Percentiles rank a stretch among this genome's conserved stretches.
phyloP scores from a whole-genome alignment of 2,797 vertebrate genomes.

The Microctenopoma lineatum region DNA sequence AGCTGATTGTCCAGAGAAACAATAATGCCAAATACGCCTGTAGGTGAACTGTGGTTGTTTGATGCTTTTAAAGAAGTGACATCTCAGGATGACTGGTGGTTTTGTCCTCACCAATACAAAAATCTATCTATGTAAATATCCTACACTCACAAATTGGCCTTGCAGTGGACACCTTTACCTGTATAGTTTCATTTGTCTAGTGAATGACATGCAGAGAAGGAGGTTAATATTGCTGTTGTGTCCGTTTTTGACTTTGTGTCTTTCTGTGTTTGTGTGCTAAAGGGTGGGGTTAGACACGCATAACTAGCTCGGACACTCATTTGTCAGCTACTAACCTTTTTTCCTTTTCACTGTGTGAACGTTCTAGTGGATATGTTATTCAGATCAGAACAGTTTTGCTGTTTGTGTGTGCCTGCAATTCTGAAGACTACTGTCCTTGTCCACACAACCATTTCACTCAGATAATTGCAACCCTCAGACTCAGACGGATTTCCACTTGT shows the following conservation, averaged over 20 bases:
- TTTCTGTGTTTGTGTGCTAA: neutral
- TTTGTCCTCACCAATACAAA: neutral
- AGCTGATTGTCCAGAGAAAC: neutral
- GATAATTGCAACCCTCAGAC: constrained; percentile 47
- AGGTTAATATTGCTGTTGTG: no score
- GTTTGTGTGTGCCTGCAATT: neutral
- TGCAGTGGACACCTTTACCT: neutral
- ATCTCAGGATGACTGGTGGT: neutral
- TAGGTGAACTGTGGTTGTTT: neutral
- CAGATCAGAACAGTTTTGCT: neutral
- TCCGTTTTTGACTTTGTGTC: neutral
- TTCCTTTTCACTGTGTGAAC: neutral
- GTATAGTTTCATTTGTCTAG: neutral
- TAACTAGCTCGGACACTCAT: neutral
- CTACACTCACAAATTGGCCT: neutral
- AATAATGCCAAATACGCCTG: neutral
- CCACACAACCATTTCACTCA: constrained; percentile 18
- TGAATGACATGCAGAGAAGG: neutral
- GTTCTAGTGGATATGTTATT: neutral
- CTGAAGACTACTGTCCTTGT: neutral
- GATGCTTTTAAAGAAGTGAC: neutral
- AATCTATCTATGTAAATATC: neutral
- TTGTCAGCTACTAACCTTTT: neutral
- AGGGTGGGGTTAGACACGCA: neutral
- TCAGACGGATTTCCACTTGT: constrained; percentile 57